Percentiles rank a stretch among this genome's conserved stretches.
phyloP scores from a whole-genome alignment of 2,888 invertebrate species.

The Andrena camellia region DNA sequence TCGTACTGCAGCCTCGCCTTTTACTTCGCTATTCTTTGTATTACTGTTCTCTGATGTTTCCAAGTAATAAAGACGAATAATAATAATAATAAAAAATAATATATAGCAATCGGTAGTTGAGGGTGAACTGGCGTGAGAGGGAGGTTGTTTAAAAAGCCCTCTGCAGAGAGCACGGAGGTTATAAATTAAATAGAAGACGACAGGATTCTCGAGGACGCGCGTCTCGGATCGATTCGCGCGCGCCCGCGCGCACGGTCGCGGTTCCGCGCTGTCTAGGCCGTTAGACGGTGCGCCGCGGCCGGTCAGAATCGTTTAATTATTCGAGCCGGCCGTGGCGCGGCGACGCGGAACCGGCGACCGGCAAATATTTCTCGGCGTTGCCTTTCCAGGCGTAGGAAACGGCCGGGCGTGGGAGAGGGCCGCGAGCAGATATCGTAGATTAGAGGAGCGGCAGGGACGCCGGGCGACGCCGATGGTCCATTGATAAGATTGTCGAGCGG shows the following conservation, averaged over 20 bases:
- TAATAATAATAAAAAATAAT: too few relatives aligned
- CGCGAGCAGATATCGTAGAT: constrained; percentile 51
- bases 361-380: constrained; percentile 31
- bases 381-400: constrained; percentile 33
- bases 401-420: constrained; percentile 44
- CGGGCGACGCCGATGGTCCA: constrained; percentile 28
- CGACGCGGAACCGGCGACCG: constrained; percentile 56
- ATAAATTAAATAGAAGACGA: not conserved
- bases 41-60: too few relatives aligned
- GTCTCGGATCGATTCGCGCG: not conserved
- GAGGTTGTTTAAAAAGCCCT: too few relatives aligned
- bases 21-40: too few relatives aligned
- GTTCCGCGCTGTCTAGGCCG: constrained; percentile 45
- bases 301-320: constrained; percentile 57
- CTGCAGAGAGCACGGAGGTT: too few relatives aligned
- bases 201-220: not conserved
- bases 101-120: too few relatives aligned
- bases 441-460: constrained; percentile 21
- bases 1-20: too few relatives aligned
- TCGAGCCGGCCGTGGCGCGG: constrained; percentile 22
- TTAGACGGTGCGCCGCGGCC: constrained; percentile 30
- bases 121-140: too few relatives aligned
- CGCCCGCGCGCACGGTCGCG: constrained; percentile 12
- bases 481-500: constrained; percentile 46
- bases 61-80: too few relatives aligned